Conservation (phyloP, 2,888 invertebrate species). For the Biston stratarius region DNA sequence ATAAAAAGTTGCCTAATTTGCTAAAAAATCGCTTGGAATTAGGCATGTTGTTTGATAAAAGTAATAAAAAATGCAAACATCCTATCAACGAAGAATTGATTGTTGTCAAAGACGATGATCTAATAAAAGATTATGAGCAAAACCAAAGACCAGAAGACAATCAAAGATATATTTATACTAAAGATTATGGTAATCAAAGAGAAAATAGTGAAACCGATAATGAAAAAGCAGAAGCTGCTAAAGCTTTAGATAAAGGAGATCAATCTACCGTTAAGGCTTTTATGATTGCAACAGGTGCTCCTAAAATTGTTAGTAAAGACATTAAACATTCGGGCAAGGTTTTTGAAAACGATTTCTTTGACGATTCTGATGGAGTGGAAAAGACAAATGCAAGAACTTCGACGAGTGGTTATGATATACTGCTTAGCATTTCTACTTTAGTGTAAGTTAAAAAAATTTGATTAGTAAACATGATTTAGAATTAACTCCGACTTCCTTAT, state of each 20-base stretch:
- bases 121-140: conserved; percentile 2
- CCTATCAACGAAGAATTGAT: conserved; percentile 20
- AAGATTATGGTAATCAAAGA: background rate
- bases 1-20: conserved; percentile 56
- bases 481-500: background rate
- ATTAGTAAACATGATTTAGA: background rate
- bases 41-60: conserved; percentile 45
- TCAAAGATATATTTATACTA: background rate
- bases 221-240: background rate
- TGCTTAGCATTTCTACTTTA: conserved; percentile 60
- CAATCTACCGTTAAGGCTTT: background rate
- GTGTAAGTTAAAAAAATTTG: conserved; percentile 52
- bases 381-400: conserved; percentile 37
- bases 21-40: conserved; percentile 51
- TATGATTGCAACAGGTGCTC: background rate
- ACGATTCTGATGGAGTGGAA: conserved; percentile 27
- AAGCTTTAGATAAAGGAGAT: conserved; percentile 1
- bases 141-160: background rate
- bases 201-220: background rate
- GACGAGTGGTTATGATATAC: conserved; percentile 44
- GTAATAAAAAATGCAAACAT: conserved; percentile 51
- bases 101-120: conserved; percentile 11
- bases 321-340: background rate
- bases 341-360: conserved; percentile 33
- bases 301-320: conserved; percentile 8